Evolutionary conservation across 2,797 vertebrate species (phyloP), one percentile per base, ranked within the genome.

Genomic region (Cossypha polioptera): DNA sequence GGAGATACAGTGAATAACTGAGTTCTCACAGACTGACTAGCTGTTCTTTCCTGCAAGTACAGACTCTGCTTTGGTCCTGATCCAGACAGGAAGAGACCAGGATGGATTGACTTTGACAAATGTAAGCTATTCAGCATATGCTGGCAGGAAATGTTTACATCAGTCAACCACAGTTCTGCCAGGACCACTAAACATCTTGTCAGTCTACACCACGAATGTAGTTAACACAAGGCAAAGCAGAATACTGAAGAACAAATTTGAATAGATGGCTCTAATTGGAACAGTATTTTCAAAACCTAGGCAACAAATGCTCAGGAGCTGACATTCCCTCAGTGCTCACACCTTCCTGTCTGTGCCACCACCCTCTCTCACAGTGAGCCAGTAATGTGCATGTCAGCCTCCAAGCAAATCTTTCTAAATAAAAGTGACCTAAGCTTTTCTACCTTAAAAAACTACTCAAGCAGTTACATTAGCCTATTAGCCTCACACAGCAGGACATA

Each of bases 91-190:
- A 81, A 79, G 69, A 85, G 61, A 94, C 54, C 73, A 28, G 76
- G 74, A 93, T 61, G 51, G 71, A 92, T 63, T 95, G 93, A 94
- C 88, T 97, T 94, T 84, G 91, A 96, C 93, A 95, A 92, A 96
- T 75, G 28, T 91, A 91, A 96, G 68, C 91, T 78, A 94, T 85
- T 91, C 93, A 91, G 73, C 90, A 76, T 78, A 93, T 82, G 73
- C 67, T 96, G 73, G 81, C 84, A 95, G 94, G 86, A 95, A 96
- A 89, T 62, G 43, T 96, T 97, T 95, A 94, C 80, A 94, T 94
- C 92, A 91, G 89, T 89, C 94, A 94, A 63, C 77, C 86, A 86
- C 71, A 91, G 81, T 85, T 82, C 82, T 93, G 85, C 71, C 88
- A 95, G 92, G 87, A 87, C 51, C 33, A 4, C 87, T 96, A 92